Base-by-base conservation (phyloP, 1,140 invertebrate species). In the Bombus ignitus region DNA sequence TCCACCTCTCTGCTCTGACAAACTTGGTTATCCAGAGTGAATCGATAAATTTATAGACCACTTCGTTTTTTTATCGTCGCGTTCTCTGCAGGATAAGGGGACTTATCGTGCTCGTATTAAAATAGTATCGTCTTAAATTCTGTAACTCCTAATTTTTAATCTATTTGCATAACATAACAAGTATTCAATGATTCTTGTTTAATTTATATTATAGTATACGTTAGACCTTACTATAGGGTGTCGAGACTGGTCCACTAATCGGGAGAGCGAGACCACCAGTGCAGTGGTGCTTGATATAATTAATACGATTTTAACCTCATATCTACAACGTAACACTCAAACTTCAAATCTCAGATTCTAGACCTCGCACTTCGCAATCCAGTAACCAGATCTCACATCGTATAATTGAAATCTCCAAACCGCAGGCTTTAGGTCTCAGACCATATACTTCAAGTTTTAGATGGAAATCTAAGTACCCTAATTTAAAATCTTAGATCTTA, bases 11-110 rank as follows among this genome's bases (percentile, higher is more conserved):
- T 53, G 32, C 80, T 28, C n/a, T 75, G 73, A 76, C 81, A 53
- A 90, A 81, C 88, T 81, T 74, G n/a, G 39, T 71, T 86, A 81
- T 83, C 88, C 70, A 39, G n/a, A 35, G 62, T 68, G 82, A 84
- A 87, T 89, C 85, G 88, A 90, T 90, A 81, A 86, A 88, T 89
- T 79, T 79, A 59, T 71, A 44, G 32, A 37, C 32, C 65, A 59
- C 39, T 71, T 84, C 22, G 35, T 79, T n/a, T 53, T 18, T 83
- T 78, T 78, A 59, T 57, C 47, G 37, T 70, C 74, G n/a, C 44
- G 37, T 44, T 57, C 12, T 2, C 10, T 9, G 9, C 15, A 4
- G 0, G 28, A 47, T 35, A 47, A 22, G 22, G 9, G 13, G 15
- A 53, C 47, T 13, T 10, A 13, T 9, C 57, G 22, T 10, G 28